Evolutionary conservation across 2,113 vertebrate species (phyloP).

Genomic region (Xiphorhynchus elegans): DNA sequence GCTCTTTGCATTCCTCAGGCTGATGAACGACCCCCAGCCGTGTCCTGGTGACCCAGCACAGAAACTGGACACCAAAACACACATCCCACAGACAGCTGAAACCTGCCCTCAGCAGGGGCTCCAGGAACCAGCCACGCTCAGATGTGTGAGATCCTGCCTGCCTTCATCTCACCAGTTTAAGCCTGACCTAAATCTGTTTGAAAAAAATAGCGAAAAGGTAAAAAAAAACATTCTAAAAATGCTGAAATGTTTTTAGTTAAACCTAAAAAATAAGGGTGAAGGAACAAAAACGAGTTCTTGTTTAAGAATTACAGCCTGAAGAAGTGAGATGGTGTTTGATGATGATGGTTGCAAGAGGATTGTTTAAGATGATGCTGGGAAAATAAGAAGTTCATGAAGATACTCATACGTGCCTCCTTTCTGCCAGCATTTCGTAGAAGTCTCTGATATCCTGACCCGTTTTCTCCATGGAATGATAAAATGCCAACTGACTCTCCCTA

Average conservation of each 20-base stretch:
- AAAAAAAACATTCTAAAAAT: neutral
- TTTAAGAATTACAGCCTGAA: neutral
- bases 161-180: neutral
- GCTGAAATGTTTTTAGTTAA: neutral
- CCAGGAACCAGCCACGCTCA: neutral
- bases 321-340: neutral
- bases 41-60: neutral
- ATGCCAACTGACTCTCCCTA: constrained; percentile 96
- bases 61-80: neutral
- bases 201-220: neutral
- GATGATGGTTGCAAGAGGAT: neutral
- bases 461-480: constrained; percentile 98
- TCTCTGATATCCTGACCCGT: constrained; percentile 98
- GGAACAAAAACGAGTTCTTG: neutral
- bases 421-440: constrained; percentile 93
- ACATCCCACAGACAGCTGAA: neutral
- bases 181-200: neutral
- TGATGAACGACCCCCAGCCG: neutral
- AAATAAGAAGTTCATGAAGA: neutral
- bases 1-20: neutral
- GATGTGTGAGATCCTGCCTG: neutral
- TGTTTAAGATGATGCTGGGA: neutral
- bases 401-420: constrained; percentile 85
- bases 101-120: neutral
- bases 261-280: neutral